Evolutionary conservation across 92 coral and sea anemone species (phyloP).

Genomic region (Paragorgia papillata): DNA sequence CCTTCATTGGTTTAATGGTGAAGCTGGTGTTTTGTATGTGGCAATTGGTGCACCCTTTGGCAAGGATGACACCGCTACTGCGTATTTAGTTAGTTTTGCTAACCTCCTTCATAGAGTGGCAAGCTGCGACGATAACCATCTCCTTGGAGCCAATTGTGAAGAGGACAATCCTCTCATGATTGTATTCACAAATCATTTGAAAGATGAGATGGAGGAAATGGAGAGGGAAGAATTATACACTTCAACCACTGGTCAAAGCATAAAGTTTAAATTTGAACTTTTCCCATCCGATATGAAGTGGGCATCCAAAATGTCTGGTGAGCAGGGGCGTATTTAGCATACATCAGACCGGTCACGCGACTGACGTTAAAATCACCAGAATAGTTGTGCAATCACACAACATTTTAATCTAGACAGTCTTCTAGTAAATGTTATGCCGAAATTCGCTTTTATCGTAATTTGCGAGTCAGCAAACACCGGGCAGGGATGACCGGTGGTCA

Average conservation of each 20-base stretch:
- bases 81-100: constrained; percentile 3
- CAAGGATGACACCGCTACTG: constrained; percentile 34
- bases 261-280: constrained; percentile 30
- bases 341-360: too few species aligned
- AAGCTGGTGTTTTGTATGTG: constrained; percentile 40
- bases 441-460: too few species aligned
- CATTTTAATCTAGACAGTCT: too few species aligned
- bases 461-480: too few species aligned
- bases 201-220: constrained; percentile 59
- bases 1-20: constrained; percentile 63
- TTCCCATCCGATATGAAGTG: constrained; percentile 42
- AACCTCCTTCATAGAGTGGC: constrained; percentile 31
- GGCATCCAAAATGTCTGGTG: constrained; percentile 42
- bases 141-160: constrained; percentile 38
- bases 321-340: too few species aligned
- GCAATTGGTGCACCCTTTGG: constrained; percentile 40
- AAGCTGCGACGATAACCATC: constrained; percentile 30
- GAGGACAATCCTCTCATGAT: constrained; percentile 43
- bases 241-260: constrained; percentile 14
- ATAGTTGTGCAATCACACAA: too few species aligned
- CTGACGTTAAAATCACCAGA: too few species aligned
- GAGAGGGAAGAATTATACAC: constrained; percentile 1
- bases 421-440: too few species aligned
- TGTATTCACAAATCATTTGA: constrained; percentile 44
- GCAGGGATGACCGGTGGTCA: too few species aligned